Base-by-base conservation (phyloP, 2,888 invertebrate species). In the Synergus itoensis region DNA sequence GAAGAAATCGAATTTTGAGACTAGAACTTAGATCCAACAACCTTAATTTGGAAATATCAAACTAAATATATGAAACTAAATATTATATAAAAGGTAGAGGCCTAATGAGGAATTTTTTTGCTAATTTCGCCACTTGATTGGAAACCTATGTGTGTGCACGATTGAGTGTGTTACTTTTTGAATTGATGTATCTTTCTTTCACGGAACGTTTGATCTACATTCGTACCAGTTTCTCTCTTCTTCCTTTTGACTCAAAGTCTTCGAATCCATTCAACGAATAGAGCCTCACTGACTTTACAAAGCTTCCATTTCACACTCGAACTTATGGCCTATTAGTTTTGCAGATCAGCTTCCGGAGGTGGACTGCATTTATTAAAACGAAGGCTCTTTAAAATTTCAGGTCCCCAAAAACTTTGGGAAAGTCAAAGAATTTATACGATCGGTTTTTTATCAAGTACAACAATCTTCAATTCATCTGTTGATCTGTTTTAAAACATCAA, bases 151-250 rank as follows among this genome's bases (percentile, higher is more conserved):
- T 73, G 73, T 73, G 73, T 73, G 73, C 73, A 73, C 73, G 73
- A 73, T 73, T 69, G 69, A 69, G 69, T 69, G 69, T 69, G 69
- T 69, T 69, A 48, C 18, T 69, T 48, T 67, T 67, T 45, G 21
- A 53, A 73, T 53, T 48, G 73, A 73, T 53, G 73, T 73, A 73
- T 73, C 48, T 73, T 73, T 73, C 36, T 73, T 73, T 53, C n/a
- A 40, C 36, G 48, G 53, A 73, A 73, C 48, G 73, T 53, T 73
- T 73, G 40, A 40, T 53, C 73, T 36, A 73, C 53, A 73, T 73
- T 73, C 73, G 73, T 73, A 73, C 73, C 73, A 73, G 36, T 73
- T 73, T 73, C 73, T 73, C 73, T 73, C 73, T 73, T 73, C 73
- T 73, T 73, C 73, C 73, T 73, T 73, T 73, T 53, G 53, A 73